These are phyloP conservation scores for Sebastes melanostomus DNA, from an alignment of 2,797 vertebrate genomes.

Conservation along the genomic window DNA sequence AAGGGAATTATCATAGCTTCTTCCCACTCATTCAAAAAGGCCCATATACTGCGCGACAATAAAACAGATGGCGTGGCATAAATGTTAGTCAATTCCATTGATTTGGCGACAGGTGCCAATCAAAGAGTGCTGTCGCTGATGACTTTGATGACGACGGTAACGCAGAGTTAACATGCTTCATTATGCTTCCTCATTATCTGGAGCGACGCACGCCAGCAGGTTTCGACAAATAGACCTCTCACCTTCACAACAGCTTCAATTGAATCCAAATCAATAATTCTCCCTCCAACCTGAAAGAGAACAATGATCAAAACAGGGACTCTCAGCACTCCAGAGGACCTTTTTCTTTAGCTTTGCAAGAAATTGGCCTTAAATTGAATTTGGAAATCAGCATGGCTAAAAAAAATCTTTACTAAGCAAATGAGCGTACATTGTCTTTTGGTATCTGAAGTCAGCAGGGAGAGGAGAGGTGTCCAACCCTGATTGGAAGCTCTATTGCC, in stretches of 20 bases:
- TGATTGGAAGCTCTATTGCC: slow-evolving; percentile 74
- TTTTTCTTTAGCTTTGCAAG: slow-evolving; percentile 60
- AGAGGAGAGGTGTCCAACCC: slow-evolving; percentile 70
- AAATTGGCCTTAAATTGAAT: slow-evolving; percentile 78
- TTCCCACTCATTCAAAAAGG: slow-evolving; percentile 40
- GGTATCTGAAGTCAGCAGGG: slow-evolving; percentile 76
- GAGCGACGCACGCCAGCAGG: slow-evolving; percentile 44
- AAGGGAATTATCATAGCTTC: slow-evolving; percentile 52
- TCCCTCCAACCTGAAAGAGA: slow-evolving; percentile 69
- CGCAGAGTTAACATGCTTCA: slow-evolving; percentile 64
- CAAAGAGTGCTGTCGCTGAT: slow-evolving; percentile 57
- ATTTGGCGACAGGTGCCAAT: slow-evolving; percentile 76
- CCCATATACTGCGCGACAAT: slow-evolving; percentile 27
- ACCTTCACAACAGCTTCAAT: slow-evolving; percentile 68
- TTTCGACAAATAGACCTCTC: slow-evolving; percentile 68
- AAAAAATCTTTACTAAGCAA: slow-evolving; percentile 72
- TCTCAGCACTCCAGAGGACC: slow-evolving; percentile 61
- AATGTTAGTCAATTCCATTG: slow-evolving; percentile 61
- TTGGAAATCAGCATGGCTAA: slow-evolving; percentile 64
- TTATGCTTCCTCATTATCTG: slow-evolving; percentile 73
- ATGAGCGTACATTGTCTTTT: slow-evolving; percentile 70
- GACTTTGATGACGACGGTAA: slow-evolving; percentile 62
- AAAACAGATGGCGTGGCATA: slow-evolving; percentile 64
- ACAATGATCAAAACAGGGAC: slow-evolving; percentile 70
- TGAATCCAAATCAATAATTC: slow-evolving; percentile 77